Base-by-base conservation (phyloP, 2,797 vertebrate genomes). In the Sorex maritimensis region DNA sequence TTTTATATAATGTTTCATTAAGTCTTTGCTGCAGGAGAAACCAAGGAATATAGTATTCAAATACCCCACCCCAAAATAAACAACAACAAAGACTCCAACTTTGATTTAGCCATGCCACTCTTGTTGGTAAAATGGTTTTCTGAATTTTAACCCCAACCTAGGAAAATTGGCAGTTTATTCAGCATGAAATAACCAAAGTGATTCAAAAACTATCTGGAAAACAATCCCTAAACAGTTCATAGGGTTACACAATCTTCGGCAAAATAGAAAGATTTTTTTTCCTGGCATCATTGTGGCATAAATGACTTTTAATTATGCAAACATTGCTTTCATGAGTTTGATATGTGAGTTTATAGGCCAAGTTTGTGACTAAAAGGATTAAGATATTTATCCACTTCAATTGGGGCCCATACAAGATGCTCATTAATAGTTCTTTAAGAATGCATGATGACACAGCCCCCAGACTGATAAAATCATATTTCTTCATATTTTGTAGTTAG, bases 311-410 rank as follows among this genome's bases (percentile, higher is more conserved):
- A 78, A 94, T 95, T 95, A 95, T 94, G 91, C 84, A 96, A 90
- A 97, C 93, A 86, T 91, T 81, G 69, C 68, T 95, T 93, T 95
- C 28, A 86, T 93, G 82, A 89, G 92, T 86, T 87, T 93, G 89
- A 95, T 94, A 81, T 88, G 68, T 58, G 69, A 69, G 30, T 84
- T 96, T 90, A 75, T 69, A 95, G 94, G 94, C 95, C 96, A 95
- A 89, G 89, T 94, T 96, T 95, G 90, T 96, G 93, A 97, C 92
- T 95, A 81, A 92, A 93, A 75, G 92, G 91, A 97, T 97, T 97
- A 97, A 94, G 79, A 52, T 94, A 94, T 82, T 96, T 96, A 92
- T 92, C 63, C 26, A 68, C 87, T 49, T 96, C 94, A 86, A 88
- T 97, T 69, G 93, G 94, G 58, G 71, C 86, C 88, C 81, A 90